Conservation (phyloP, 1,140 invertebrate species). For the Aphelenchoides fujianensis region DNA sequence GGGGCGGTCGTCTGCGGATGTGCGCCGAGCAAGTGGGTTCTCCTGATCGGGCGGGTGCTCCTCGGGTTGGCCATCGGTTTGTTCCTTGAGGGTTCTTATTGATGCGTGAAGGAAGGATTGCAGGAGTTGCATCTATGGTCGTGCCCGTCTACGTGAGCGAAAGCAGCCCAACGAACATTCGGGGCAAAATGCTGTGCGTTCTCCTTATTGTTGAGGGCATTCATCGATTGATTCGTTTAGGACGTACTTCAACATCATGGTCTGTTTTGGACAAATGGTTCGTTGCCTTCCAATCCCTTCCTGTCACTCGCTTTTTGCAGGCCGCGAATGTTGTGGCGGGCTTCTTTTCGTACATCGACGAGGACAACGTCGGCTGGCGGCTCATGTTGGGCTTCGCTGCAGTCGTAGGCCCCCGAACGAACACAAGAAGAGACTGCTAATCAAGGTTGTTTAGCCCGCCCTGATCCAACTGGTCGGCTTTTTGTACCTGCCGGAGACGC, state of each 20-base stretch:
- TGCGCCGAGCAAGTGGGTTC: conserved; percentile 64
- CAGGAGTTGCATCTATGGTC: conserved; percentile 67
- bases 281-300: too few relatives aligned
- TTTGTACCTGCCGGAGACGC: conserved; percentile 69
- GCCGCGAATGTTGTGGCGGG: conserved; percentile 67
- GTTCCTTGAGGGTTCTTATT: neutral
- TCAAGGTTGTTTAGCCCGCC: conserved; percentile 63
- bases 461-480: conserved; percentile 69
- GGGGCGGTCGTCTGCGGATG: conserved; percentile 67
- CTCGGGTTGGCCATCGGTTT: conserved; percentile 69
- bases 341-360: conserved; percentile 65
- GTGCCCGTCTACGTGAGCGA: conserved; percentile 70
- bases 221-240: conserved; percentile 59
- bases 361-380: conserved; percentile 65
- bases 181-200: conserved; percentile 44
- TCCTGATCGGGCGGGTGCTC: conserved; percentile 67
- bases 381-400: conserved; percentile 69
- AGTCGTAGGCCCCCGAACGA: conserved; percentile 44
- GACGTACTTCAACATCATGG: conserved; percentile 67
- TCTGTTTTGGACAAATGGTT: conserved; percentile 67
- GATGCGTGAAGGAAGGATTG: too few relatives aligned
- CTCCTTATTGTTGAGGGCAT: too few relatives aligned
- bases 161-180: conserved; percentile 65
- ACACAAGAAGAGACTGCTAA: too few relatives aligned
- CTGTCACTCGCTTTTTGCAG: too few relatives aligned